Percentiles rank a stretch among this genome's conserved stretches.
Conservation (phyloP, 1,140 invertebrate species). For the Armadillidium nasatum region DNA sequence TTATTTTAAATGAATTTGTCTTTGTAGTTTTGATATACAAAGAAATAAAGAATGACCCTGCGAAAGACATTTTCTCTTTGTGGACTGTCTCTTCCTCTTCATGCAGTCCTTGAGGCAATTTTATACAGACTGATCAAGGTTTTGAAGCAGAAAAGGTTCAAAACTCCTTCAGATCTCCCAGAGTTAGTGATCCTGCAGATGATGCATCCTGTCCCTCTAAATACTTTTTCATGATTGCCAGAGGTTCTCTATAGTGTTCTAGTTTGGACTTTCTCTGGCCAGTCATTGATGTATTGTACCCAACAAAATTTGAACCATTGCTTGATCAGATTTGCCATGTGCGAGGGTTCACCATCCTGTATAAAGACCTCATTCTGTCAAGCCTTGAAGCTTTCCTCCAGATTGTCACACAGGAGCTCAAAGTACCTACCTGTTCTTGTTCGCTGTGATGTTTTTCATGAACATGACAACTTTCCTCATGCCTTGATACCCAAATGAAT, state of each 20-base stretch:
- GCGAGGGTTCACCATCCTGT: neutral
- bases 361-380: neutral
- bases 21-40: no score
- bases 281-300: neutral
- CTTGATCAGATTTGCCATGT: neutral
- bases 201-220: neutral
- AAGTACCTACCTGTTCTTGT: neutral
- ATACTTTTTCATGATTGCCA: no score
- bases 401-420: no score
- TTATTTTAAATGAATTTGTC: no score
- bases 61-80: neutral
- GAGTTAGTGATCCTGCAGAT: neutral
- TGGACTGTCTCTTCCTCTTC: conserved; percentile 3
- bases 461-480: neutral
- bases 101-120: neutral
- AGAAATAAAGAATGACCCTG: no score
- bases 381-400: neutral
- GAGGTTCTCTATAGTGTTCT: neutral
- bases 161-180: neutral
- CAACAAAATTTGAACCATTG: no score
- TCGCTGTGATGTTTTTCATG: neutral
- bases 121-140: neutral
- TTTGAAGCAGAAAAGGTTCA: neutral
- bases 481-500: neutral
- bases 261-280: neutral